A percentile compares a stretch with the other conserved stretches of the same genome.
Evolutionary conservation across 1,140 invertebrate genomes (phyloP).

Genomic region (Mamestra configurata): DNA sequence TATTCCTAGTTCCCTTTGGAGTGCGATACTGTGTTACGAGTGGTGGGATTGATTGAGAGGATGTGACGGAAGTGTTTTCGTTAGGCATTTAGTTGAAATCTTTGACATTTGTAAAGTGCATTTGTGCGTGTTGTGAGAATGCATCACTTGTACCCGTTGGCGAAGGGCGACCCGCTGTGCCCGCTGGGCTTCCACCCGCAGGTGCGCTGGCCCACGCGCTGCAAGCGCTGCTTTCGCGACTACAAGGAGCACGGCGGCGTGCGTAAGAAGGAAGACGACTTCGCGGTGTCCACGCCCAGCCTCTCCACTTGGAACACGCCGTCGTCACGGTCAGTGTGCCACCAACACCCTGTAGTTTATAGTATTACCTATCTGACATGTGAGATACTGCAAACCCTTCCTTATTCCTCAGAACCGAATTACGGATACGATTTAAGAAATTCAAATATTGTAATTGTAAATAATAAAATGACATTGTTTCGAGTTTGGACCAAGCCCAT

Average conservation of each 20-base stretch:
- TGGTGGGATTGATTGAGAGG: conserved; percentile 51
- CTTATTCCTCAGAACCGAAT: not conserved
- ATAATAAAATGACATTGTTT: too few species aligned
- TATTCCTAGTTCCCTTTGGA: conserved; percentile 58
- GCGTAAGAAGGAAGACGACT: conserved; percentile 91
- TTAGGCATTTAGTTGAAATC: conserved; percentile 79
- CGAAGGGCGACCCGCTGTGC: conserved; percentile 95
- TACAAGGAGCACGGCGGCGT: conserved; percentile 96
- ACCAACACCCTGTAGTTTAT: not conserved
- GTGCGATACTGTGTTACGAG: conserved; percentile 44
- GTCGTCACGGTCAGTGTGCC: conserved; percentile 87
- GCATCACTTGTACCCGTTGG: conserved; percentile 94
- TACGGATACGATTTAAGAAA: not conserved
- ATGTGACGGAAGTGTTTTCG: conserved; percentile 62
- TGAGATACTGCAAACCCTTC: not conserved
- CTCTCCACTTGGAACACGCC: conserved; percentile 91
- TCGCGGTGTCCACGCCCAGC: conserved; percentile 93
- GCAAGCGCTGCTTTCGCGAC: conserved; percentile 97
- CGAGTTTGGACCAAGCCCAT: too few species aligned
- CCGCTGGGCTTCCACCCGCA: conserved; percentile 98
- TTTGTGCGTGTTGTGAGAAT: conserved; percentile 86
- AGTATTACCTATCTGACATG: not conserved
- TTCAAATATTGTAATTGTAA: not conserved
- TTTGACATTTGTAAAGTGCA: conserved; percentile 81
- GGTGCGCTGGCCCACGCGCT: conserved; percentile 96